Evolutionary conservation across 2,797 vertebrate genomes (phyloP), one percentile per base, ranked within the genome.

Genomic region (Helicolenus hilgendorfi): DNA sequence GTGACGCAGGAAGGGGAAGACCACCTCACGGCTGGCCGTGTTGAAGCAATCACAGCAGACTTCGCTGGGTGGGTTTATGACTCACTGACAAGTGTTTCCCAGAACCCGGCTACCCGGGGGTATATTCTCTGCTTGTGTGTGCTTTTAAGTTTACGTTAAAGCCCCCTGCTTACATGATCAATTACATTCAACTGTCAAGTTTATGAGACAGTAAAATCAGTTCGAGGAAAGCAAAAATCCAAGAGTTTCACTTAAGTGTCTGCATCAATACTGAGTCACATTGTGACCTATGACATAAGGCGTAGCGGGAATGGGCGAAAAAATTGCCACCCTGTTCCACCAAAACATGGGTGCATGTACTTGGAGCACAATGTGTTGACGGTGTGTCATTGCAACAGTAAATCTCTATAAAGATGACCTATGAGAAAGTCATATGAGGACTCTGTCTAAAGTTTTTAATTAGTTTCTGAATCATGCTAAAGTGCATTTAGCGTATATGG

Each of bases 41-140:
- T 55, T 94, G 82, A 92, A 94, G 86, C 88, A 94, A 96, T 95
- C 91, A 92, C 27, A 24, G 92, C 76, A 67, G 69, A 79, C 77
- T 81, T 72, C 14, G 2, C 70, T 77, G 70, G 67, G 77, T 77
- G 83, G 85, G 86, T 92, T 92, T 74, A 89, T 92, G 87, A 92
- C 81, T 94, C 91, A 92, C 73, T 62, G 78, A 65, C 33, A 24
- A 91, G 91, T 69, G 68, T 77, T 97, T 96, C 94, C 91, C 89
- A 93, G 95, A 96, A 94, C 49, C 36, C 11, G 45, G 27, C 70
- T 29, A 87, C 90, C 87, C 78, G 5, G 33, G 89, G 93, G 89
- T 92, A 77, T 73, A 49, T 36, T 71, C 86, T 84, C 64, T 41
- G 76, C 72, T 77, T 84, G 88, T 84, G 79, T 89, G 86, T 81